Conservation (phyloP, 23 tunicate genomes). For the Aplidium turbinatum region DNA sequence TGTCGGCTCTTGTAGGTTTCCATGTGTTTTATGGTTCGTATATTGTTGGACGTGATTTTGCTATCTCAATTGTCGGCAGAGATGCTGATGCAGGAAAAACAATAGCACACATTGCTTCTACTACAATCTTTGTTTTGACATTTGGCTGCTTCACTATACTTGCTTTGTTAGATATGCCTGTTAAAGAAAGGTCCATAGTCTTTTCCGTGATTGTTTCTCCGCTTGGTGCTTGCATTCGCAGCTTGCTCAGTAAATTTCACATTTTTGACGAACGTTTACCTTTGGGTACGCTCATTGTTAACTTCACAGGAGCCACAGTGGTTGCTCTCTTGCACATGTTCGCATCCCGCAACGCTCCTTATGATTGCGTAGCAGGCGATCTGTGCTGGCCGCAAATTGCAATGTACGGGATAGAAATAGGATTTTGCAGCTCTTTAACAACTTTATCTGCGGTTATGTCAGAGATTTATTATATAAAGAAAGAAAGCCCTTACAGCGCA, state of each 20-base stretch:
- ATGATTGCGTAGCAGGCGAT: background rate
- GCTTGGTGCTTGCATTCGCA: conserved; percentile 21
- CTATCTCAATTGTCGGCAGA: background rate
- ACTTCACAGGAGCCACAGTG: background rate
- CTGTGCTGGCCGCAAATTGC: conserved; percentile 5
- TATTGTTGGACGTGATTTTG: background rate
- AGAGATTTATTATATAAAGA: background rate
- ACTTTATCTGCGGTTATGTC: conserved; percentile 3
- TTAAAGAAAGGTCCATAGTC: background rate
- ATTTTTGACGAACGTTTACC: conserved; percentile 2
- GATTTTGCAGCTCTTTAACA: conserved; percentile 22
- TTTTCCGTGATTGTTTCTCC: conserved; percentile 19
- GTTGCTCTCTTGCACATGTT: conserved; percentile 6
- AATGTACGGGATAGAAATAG: background rate
- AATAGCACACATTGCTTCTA: background rate
- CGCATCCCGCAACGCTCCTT: background rate
- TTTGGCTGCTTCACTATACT: background rate
- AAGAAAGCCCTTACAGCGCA: background rate
- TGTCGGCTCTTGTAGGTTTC: conserved; percentile 2
- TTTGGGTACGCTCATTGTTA: conserved; percentile 7
- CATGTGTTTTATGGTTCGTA: conserved; percentile 16
- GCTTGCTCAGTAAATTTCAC: background rate
- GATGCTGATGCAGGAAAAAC: background rate
- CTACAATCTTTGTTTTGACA: background rate
- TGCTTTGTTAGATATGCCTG: conserved; percentile 5